These are phyloP conservation scores for Dicentrarchus labrax DNA, from an alignment of 2,113 vertebrate genomes.

Conservation along the genomic window DNA sequence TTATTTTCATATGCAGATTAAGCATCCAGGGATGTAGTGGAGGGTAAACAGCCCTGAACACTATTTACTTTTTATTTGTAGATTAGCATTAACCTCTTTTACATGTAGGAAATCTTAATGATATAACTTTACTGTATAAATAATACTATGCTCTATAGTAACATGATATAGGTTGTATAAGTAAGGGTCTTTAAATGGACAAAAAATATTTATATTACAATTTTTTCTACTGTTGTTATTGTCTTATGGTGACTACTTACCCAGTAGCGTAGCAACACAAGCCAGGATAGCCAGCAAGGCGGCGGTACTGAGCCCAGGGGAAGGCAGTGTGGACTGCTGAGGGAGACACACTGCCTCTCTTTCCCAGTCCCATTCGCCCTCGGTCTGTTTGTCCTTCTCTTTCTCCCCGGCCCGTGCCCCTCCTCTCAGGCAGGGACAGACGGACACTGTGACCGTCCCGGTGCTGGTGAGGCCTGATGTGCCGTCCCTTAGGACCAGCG, in stretches of 20 bases:
- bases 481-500: constrained; percentile 88
- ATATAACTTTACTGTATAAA: constrained; percentile 32
- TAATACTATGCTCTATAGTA: constrained; percentile 12
- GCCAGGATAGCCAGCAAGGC: constrained; percentile 92
- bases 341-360: constrained; percentile 84
- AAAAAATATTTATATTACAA: background rate
- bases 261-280: constrained; percentile 90
- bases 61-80: constrained; percentile 68
- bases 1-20: constrained; percentile 77
- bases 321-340: constrained; percentile 85
- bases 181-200: background rate
- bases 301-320: constrained; percentile 90
- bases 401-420: constrained; percentile 83
- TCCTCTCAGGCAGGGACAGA: constrained; percentile 90
- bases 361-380: constrained; percentile 82
- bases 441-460: constrained; percentile 89
- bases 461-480: constrained; percentile 89
- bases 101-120: constrained; percentile 27
- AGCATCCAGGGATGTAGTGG: constrained; percentile 50
- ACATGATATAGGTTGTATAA: constrained; percentile 17
- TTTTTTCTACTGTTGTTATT: background rate
- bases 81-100: constrained; percentile 62
- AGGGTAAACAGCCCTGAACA: constrained; percentile 69
- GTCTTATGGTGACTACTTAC: constrained; percentile 72
- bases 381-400: constrained; percentile 72